These are phyloP conservation scores for Discoglossus pictus DNA, from an alignment of 2,797 vertebrate genomes.

Conservation along the genomic window DNA sequence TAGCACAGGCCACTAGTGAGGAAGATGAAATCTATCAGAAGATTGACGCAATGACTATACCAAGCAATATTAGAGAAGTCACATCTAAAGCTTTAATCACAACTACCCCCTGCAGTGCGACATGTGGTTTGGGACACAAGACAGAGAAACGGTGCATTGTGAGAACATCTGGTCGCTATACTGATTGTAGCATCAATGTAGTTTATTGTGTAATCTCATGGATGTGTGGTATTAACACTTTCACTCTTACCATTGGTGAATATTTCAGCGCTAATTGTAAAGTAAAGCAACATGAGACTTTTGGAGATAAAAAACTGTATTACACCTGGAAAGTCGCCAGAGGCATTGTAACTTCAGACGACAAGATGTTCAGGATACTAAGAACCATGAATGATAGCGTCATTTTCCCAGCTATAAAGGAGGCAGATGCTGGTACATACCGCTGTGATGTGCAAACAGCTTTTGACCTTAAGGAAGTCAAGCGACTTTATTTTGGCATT, in stretches of 20 bases:
- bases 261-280: constrained; percentile 75
- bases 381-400: constrained; percentile 30
- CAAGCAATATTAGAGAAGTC: constrained; percentile 52
- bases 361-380: constrained; percentile 70
- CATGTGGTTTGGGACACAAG: constrained; percentile 81
- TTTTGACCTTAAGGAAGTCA: constrained; percentile 63
- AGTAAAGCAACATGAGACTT: constrained; percentile 48
- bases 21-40: too few species aligned
- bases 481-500: constrained; percentile 81
- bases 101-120: constrained; percentile 76
- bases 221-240: constrained; percentile 81
- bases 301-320: constrained; percentile 63
- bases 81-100: constrained; percentile 55
- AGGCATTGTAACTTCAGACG: constrained; percentile 78
- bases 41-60: constrained; percentile 41
- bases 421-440: constrained; percentile 84
- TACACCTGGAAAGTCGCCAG: constrained; percentile 75
- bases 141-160: constrained; percentile 74
- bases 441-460: constrained; percentile 76
- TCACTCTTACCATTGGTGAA: constrained; percentile 63
- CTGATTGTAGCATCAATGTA: constrained; percentile 60
- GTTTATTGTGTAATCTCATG: constrained; percentile 69
- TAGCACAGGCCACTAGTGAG: too few species aligned
- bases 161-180: constrained; percentile 44
- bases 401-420: constrained; percentile 59